Evolutionary conservation across 1,140 invertebrate species (phyloP).

Genomic region (Bombyx mandarina): DNA sequence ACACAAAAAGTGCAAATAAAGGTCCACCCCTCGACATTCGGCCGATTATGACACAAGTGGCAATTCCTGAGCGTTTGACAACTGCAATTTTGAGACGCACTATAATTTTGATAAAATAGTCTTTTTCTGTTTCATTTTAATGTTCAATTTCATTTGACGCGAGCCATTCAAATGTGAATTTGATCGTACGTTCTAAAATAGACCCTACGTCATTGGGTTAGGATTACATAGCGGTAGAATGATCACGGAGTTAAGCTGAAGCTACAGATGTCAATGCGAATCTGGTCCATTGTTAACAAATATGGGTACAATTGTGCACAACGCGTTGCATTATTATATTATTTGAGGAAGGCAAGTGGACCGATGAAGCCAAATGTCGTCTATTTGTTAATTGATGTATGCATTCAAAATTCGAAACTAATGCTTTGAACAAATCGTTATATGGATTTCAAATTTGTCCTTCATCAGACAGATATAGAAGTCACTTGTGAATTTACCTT

Average conservation of each 20-base stretch:
- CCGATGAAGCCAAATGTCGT: constrained; percentile 37
- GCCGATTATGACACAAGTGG: constrained; percentile 45
- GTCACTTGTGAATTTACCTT: no score
- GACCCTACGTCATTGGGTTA: neutral
- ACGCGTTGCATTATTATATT: constrained; percentile 57
- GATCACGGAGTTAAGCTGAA: neutral
- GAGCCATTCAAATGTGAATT: no score
- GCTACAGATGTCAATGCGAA: constrained; percentile 45
- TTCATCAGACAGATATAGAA: no score
- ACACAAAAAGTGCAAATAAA: constrained; percentile 47
- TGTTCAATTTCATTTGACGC: constrained; percentile 10
- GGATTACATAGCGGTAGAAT: neutral
- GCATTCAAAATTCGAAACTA: constrained; percentile 4
- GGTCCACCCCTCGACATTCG: constrained; percentile 24
- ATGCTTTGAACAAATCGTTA: no score
- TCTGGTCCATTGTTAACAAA: constrained; percentile 57
- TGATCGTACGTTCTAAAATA: constrained; percentile 1
- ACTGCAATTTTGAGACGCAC: constrained; percentile 2
- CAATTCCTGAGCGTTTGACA: constrained; percentile 37
- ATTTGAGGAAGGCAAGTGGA: constrained; percentile 26
- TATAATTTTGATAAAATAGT: no score
- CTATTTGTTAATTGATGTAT: constrained; percentile 51
- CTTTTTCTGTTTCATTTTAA: neutral
- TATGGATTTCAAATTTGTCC: no score
- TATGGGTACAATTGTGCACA: constrained; percentile 54